Evolutionary conservation across 2,888 invertebrate species (phyloP).

Genomic region (Galeopsomyia nigrocyanea): DNA sequence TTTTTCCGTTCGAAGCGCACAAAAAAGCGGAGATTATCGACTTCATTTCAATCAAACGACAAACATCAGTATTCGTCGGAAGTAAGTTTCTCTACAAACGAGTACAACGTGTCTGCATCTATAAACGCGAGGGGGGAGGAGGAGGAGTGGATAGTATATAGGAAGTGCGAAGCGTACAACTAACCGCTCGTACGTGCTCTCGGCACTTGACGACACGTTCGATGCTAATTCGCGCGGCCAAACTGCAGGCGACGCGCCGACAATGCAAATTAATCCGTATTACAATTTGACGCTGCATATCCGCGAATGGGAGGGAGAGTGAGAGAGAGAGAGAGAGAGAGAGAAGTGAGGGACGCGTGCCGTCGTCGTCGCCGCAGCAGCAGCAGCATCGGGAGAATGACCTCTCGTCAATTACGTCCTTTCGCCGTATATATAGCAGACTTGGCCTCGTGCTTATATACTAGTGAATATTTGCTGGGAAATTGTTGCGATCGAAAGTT

Average conservation of each 20-base stretch:
- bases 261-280: conserved; percentile 56
- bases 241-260: conserved; percentile 46
- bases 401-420: conserved; percentile 46
- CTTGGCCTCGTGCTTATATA: too few species aligned
- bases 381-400: conserved; percentile 9
- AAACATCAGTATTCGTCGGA: too few species aligned
- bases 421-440: conserved; percentile 12
- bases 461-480: too few species aligned
- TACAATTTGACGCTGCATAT: conserved; percentile 37
- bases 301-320: conserved; percentile 6
- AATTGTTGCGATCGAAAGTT: too few species aligned
- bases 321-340: conserved; percentile 6
- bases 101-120: too few species aligned
- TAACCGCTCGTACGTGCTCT: conserved; percentile 12
- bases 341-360: conserved; percentile 11
- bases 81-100: too few species aligned
- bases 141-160: too few species aligned
- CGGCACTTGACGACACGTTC: conserved; percentile 38
- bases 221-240: conserved; percentile 39
- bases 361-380: neutral
- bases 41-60: too few species aligned
- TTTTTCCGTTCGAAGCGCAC: neutral
- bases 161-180: neutral
- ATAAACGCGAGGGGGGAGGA: neutral
- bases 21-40: neutral